phyloP scores from a whole-genome alignment of 2,888 invertebrate species.

The Ophion obscuratus region DNA sequence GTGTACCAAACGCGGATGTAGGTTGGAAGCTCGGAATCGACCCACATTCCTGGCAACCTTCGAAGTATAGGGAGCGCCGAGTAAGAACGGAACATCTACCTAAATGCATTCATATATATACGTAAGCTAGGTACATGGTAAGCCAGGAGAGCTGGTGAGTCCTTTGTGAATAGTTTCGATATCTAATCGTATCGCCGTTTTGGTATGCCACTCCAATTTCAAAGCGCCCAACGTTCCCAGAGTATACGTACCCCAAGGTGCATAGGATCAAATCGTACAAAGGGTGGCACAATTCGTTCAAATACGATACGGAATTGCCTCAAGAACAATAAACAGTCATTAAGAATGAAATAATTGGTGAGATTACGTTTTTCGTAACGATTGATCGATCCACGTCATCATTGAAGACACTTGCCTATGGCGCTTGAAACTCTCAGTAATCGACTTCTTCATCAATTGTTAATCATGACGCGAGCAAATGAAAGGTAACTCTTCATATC shows the following conservation, averaged over 20 bases:
- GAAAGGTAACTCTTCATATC: no score
- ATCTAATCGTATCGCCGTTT: conserved; percentile 61
- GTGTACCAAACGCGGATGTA: conserved; percentile 68
- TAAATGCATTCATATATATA: conserved; percentile 13
- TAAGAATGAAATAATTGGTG: no score
- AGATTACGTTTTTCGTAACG: no score
- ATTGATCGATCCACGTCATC: not conserved
- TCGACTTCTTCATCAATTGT: no score
- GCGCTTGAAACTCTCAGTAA: no score
- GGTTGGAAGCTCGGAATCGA: conserved; percentile 75
- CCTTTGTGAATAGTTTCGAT: conserved; percentile 63
- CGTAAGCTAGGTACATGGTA: not conserved
- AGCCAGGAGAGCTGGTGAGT: conserved; percentile 41
- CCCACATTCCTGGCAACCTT: conserved; percentile 75
- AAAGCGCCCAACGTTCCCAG: conserved; percentile 21
- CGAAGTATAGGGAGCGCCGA: conserved; percentile 60
- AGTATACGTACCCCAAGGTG: not conserved
- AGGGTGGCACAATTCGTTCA: not conserved
- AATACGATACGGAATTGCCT: not conserved
- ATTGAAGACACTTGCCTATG: no score
- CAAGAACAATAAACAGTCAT: not conserved
- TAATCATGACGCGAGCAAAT: not conserved
- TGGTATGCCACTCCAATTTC: conserved; percentile 47
- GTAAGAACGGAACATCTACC: conserved; percentile 24
- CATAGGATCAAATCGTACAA: not conserved